Evolutionary conservation across 30 jellyfish, hydroid and myxozoan species (phyloP).

Genomic region (Turritopsis dohrnii): DNA sequence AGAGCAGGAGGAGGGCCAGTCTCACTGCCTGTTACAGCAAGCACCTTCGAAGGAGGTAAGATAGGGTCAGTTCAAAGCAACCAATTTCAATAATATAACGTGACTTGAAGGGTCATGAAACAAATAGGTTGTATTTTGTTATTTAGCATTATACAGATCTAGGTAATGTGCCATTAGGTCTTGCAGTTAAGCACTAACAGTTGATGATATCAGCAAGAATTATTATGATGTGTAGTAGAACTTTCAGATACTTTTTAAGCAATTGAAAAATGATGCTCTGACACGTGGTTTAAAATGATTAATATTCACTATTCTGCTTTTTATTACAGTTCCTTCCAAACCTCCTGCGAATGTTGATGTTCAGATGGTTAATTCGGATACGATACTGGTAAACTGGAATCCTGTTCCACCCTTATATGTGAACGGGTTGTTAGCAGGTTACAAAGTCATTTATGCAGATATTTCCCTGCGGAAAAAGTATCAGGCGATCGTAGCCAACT

Average conservation of each 20-base stretch:
- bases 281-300: too few species aligned
- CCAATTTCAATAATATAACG: too few species aligned
- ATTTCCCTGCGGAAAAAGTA: slow-evolving; percentile 8
- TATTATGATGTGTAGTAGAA: too few species aligned
- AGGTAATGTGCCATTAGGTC: too few species aligned
- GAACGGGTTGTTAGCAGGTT: slow-evolving; percentile 74
- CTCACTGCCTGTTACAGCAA: slow-evolving; percentile 25
- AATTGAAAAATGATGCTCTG: background rate
- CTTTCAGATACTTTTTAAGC: too few species aligned
- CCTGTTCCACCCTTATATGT: slow-evolving; percentile 48
- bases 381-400: slow-evolving; percentile 63
- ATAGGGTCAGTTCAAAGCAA: background rate
- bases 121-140: background rate
- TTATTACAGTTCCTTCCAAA: slow-evolving; percentile 60
- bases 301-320: background rate
- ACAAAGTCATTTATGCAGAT: slow-evolving; percentile 62
- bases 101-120: background rate
- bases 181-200: too few species aligned
- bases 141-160: too few species aligned
- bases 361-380: slow-evolving; percentile 50
- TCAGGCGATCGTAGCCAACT: slow-evolving; percentile 24
- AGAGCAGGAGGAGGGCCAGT: slow-evolving; percentile 86
- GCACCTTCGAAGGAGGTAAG: slow-evolving; percentile 88
- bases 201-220: too few species aligned
- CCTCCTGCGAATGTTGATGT: slow-evolving; percentile 66